Conservation (phyloP, 1,140 invertebrate species). For the Venturia canescens region DNA sequence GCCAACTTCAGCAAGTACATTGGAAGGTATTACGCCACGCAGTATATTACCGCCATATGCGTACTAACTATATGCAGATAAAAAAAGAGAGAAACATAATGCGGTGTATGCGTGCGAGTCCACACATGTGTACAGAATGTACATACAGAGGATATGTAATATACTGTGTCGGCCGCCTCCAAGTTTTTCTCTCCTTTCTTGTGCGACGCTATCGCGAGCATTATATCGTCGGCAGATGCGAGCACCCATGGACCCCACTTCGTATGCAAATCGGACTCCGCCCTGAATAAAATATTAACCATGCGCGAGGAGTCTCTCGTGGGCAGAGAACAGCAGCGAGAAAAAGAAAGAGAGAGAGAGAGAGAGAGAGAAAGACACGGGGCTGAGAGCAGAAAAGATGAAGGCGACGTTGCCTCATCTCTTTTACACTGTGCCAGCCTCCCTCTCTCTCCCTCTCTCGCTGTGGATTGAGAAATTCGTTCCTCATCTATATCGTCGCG, state of each 20-base stretch:
- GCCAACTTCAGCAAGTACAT: neutral
- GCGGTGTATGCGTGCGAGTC: neutral
- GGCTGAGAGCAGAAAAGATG: neutral
- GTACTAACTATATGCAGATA: neutral
- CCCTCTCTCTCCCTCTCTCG: constrained; percentile 37
- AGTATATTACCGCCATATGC: neutral
- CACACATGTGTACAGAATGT: neutral
- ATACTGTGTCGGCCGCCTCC: constrained; percentile 33
- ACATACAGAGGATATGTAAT: neutral
- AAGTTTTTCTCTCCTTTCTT: constrained; percentile 39
- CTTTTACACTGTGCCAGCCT: neutral
- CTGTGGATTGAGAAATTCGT: constrained; percentile 23
- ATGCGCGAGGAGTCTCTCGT: constrained; percentile 56
- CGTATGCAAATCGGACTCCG: constrained; percentile 67
- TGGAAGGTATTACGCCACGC: constrained; percentile 4
- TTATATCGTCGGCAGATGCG: constrained; percentile 61
- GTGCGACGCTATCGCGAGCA: constrained; percentile 53
- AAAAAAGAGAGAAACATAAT: neutral
- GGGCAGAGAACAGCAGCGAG: constrained; percentile 21
- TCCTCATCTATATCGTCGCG: constrained; percentile 25
- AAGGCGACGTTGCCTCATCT: constrained; percentile 36
- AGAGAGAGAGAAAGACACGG: neutral
- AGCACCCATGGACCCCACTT: constrained; percentile 54
- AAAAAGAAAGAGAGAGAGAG: neutral
- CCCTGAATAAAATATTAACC: constrained; percentile 70